phyloP scores from a whole-genome alignment of 1,140 invertebrate genomes.

The Zaprionus lachaisei region DNA sequence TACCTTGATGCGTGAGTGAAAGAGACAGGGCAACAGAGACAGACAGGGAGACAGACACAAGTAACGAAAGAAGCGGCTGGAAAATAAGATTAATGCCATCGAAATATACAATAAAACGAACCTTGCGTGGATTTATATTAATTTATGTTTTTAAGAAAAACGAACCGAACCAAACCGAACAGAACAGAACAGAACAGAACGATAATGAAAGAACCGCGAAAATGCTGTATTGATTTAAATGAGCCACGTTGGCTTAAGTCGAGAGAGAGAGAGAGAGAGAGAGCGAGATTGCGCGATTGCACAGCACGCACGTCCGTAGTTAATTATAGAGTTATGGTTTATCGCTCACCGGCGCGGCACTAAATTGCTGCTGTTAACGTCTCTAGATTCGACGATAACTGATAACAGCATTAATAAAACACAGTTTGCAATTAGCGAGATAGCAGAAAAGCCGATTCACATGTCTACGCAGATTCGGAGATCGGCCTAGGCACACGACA shows the following conservation, averaged over 20 bases:
- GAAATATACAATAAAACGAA: conserved; percentile 39
- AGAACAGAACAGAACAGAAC: conserved; percentile 1
- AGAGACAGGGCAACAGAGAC: not conserved
- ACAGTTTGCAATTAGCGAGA: conserved; percentile 28
- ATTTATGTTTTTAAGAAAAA: conserved; percentile 50
- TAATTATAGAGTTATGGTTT: conserved; percentile 41
- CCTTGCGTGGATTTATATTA: conserved; percentile 43
- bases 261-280: no score
- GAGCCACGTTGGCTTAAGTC: not conserved
- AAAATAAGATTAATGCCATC: conserved; percentile 45
- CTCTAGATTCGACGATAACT: conserved; percentile 29
- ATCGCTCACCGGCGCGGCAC: conserved; percentile 30
- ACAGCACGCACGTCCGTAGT: conserved; percentile 18
- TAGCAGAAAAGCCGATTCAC: conserved; percentile 2
- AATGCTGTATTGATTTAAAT: conserved; percentile 69
- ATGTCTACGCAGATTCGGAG: not conserved
- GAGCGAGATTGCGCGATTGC: conserved; percentile 9
- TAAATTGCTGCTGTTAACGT: conserved; percentile 28
- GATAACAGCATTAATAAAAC: conserved; percentile 37
- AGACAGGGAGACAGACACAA: not conserved
- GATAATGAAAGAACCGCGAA: conserved; percentile 41
- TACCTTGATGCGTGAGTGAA: conserved; percentile 26
- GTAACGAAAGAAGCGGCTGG: not conserved
- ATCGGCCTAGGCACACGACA: not conserved
- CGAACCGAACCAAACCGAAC: not conserved